Percentiles rank a stretch among this genome's conserved stretches.
Evolutionary conservation across 1,140 invertebrate species (phyloP).

Genomic region (Aporrectodea caliginosa): DNA sequence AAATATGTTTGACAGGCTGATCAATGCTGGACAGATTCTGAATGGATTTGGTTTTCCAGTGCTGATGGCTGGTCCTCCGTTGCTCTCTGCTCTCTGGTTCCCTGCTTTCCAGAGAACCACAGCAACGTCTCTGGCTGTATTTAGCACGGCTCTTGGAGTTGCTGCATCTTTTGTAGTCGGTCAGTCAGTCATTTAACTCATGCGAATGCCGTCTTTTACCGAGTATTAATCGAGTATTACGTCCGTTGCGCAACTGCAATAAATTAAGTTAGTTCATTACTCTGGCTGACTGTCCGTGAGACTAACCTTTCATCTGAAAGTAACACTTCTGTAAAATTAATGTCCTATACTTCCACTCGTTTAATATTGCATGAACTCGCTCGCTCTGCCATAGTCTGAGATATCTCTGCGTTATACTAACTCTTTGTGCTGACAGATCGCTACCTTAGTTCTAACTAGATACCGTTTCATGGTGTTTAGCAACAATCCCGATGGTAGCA

Average conservation of each 20-base stretch:
- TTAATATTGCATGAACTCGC: too few species aligned
- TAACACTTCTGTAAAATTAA: too few species aligned
- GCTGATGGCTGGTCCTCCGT: constrained; percentile 42
- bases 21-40: constrained; percentile 40
- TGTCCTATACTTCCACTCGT: too few species aligned
- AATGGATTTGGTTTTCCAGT: constrained; percentile 47
- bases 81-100: constrained; percentile 45
- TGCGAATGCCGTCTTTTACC: not conserved
- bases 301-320: not conserved
- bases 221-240: not conserved
- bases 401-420: too few species aligned
- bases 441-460: too few species aligned
- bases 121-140: constrained; percentile 41
- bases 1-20: constrained; percentile 37
- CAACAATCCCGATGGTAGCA: too few species aligned
- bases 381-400: too few species aligned
- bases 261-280: not conserved
- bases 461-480: too few species aligned
- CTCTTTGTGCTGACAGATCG: too few species aligned
- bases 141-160: constrained; percentile 38
- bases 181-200: not conserved
- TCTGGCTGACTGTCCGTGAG: not conserved
- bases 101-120: constrained; percentile 43
- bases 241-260: not conserved
- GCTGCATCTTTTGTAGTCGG: constrained; percentile 40